phyloP scores from a whole-genome alignment of 2,888 invertebrate species.

The Eulithis testata region DNA sequence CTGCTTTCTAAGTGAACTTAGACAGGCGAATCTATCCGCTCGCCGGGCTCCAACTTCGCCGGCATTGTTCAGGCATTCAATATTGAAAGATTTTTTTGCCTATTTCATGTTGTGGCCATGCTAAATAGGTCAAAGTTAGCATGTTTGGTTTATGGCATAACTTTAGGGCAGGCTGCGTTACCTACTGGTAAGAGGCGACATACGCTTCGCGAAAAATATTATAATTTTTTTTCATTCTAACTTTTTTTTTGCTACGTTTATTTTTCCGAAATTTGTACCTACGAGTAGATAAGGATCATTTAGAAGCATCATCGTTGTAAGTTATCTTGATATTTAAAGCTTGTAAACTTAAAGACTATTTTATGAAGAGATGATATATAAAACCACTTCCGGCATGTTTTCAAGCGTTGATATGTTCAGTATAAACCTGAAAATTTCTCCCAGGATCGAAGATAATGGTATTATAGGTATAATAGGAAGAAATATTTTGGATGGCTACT shows the following conservation, averaged over 20 bases:
- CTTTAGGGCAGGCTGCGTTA: neutral
- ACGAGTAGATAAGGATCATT: too few relatives aligned
- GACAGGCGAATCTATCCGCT: slow-evolving; percentile 32
- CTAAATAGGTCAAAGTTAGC: slow-evolving; percentile 6
- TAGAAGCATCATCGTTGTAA: too few relatives aligned
- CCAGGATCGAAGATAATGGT: too few relatives aligned
- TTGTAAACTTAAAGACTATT: too few relatives aligned
- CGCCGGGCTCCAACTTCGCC: slow-evolving; percentile 25
- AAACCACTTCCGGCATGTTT: too few relatives aligned
- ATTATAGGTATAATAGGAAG: too few relatives aligned
- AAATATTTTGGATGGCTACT: too few relatives aligned
- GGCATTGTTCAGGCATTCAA: slow-evolving; percentile 25
- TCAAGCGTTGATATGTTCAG: too few relatives aligned
- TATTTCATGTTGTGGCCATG: neutral
- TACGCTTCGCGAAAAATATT: neutral
- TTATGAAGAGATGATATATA: too few relatives aligned
- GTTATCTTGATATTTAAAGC: neutral
- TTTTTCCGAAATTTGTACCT: too few relatives aligned
- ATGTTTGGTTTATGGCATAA: slow-evolving; percentile 4
- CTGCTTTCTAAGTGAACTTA: slow-evolving; percentile 3
- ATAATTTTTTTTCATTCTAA: neutral
- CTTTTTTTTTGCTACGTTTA: too few relatives aligned
- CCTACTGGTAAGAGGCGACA: neutral
- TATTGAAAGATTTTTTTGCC: slow-evolving; percentile 18
- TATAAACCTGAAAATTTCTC: too few relatives aligned